These are phyloP conservation scores for Indri indri DNA, from an alignment of 2,113 vertebrate genomes.

Conservation along the genomic window DNA sequence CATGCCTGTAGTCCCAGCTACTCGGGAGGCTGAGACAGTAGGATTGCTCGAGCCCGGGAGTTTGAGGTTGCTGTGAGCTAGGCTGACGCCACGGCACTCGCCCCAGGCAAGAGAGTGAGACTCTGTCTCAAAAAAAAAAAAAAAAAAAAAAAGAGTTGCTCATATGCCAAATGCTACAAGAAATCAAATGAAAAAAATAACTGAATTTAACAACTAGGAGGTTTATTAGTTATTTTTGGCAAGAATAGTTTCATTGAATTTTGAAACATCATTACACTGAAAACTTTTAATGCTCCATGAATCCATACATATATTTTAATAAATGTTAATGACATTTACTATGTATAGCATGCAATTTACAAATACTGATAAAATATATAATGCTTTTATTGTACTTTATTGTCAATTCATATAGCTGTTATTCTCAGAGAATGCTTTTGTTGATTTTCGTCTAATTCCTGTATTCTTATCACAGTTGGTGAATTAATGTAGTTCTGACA, in stretches of 20 bases:
- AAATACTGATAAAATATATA: background rate
- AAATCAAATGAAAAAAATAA: conserved; percentile 12
- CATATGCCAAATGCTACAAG: conserved; percentile 3
- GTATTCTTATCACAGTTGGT: background rate
- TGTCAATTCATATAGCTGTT: background rate
- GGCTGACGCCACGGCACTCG: too few relatives aligned
- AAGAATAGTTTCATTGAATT: conserved; percentile 16
- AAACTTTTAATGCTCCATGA: background rate
- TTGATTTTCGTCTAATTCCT: background rate
- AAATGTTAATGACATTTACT: background rate
- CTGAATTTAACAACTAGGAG: background rate
- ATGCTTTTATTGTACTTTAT: background rate
- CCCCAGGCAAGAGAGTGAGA: too few relatives aligned
- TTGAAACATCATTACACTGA: background rate
- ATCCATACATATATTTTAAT: background rate
- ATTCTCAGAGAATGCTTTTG: background rate
- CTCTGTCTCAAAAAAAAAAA: background rate
- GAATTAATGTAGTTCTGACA: background rate
- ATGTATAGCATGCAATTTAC: background rate
- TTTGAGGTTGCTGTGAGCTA: too few relatives aligned
- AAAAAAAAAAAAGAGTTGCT: background rate
- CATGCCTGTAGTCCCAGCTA: too few relatives aligned
- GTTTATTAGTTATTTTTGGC: background rate
- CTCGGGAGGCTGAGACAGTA: too few relatives aligned
- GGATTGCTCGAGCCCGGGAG: too few relatives aligned